Conservation (phyloP, 2,113 vertebrate genomes). For the Charina bottae region DNA sequence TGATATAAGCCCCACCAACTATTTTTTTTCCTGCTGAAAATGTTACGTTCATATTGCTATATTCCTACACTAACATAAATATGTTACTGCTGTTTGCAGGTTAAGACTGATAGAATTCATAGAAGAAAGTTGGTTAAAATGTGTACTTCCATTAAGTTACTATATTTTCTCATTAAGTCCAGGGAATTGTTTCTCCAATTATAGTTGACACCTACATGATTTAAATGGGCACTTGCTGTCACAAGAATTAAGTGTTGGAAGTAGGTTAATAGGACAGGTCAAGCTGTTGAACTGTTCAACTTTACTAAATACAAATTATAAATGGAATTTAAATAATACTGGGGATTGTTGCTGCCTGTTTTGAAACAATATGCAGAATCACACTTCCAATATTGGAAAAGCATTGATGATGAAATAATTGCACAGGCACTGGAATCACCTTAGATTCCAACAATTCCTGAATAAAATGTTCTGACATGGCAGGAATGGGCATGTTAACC, state of each 20-base stretch:
- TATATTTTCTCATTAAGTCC: neutral
- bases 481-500: too few relatives aligned
- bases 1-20: too few relatives aligned
- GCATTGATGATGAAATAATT: neutral
- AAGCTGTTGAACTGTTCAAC: neutral
- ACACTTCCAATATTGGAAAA: neutral
- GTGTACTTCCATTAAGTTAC: neutral
- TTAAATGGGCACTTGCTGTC: neutral
- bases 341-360: neutral
- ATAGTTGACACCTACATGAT: neutral
- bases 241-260: neutral
- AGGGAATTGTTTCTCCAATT: neutral
- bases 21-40: too few relatives aligned
- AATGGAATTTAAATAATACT: neutral
- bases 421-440: neutral
- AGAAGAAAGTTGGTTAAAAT: neutral
- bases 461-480: neutral
- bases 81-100: neutral
- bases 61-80: neutral
- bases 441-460: neutral
- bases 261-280: neutral
- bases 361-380: neutral
- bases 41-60: too few relatives aligned
- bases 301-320: neutral
- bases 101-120: too few relatives aligned